Evolutionary conservation across 2,888 invertebrate genomes (phyloP).

Genomic region (Poecilobothrus nobilitatus): DNA sequence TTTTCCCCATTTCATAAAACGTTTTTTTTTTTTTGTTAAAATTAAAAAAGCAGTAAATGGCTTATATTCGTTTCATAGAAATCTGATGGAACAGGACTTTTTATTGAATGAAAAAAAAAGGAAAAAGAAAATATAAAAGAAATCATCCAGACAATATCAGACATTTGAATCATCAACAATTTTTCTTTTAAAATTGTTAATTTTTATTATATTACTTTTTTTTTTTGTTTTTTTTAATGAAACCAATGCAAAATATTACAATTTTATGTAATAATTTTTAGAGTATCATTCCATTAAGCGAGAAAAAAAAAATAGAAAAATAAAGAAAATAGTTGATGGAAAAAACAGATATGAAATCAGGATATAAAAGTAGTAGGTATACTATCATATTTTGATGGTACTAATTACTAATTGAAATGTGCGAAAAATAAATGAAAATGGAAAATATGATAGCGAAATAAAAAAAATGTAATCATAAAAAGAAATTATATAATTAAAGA

Average conservation of each 20-base stretch:
- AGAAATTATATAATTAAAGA: too few species aligned
- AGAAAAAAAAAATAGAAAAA: not conserved
- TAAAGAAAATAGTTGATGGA: too few species aligned
- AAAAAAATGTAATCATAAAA: too few species aligned
- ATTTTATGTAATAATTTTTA: not conserved
- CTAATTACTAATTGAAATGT: not conserved
- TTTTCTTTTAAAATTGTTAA: not conserved
- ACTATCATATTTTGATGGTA: not conserved
- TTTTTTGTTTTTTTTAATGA: not conserved
- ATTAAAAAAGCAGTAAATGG: too few species aligned
- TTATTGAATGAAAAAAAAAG: too few species aligned
- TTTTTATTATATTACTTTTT: not conserved
- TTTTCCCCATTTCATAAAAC: too few species aligned
- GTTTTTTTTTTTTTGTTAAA: too few species aligned
- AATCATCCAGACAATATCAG: not conserved
- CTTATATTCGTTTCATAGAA: too few species aligned
- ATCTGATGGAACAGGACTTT: too few species aligned
- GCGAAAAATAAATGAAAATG: not conserved
- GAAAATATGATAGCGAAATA: not conserved
- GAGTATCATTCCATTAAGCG: not conserved
- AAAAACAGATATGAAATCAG: too few species aligned
- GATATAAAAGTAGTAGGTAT: too few species aligned
- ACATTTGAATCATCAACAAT: not conserved
- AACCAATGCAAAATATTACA: conserved; percentile 3
- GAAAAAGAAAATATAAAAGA: too few species aligned